Conservation (phyloP, 2,797 vertebrate species). For the Pseudocheirus occidentalis region DNA sequence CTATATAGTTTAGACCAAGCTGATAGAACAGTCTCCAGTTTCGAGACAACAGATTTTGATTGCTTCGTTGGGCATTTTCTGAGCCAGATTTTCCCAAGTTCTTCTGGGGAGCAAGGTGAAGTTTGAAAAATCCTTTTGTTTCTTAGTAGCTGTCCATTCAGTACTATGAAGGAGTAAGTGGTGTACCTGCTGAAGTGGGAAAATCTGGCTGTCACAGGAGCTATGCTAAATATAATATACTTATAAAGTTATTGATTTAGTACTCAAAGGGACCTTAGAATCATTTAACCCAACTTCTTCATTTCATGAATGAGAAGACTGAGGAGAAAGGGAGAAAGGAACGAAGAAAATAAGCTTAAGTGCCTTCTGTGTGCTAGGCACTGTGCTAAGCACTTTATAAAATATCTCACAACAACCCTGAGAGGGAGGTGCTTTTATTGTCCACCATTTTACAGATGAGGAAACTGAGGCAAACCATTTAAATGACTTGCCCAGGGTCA, state of each 20-base stretch:
- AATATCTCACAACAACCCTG: background rate
- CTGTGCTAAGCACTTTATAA: background rate
- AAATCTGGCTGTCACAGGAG: background rate
- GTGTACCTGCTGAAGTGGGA: constrained; percentile 14
- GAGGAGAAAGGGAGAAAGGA: background rate
- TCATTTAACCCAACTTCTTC: background rate
- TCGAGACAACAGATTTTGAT: background rate
- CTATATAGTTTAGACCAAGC: background rate
- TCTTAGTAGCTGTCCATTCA: background rate
- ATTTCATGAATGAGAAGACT: background rate
- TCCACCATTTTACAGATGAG: background rate
- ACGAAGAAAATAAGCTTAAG: background rate
- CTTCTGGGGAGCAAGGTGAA: background rate
- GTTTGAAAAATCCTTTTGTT: background rate
- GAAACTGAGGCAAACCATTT: background rate
- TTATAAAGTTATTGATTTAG: background rate
- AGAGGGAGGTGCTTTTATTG: background rate
- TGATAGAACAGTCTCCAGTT: background rate
- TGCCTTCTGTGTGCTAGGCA: background rate
- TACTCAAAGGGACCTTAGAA: background rate
- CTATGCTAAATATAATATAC: background rate
- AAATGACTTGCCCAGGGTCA: background rate
- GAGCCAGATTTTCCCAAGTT: background rate
- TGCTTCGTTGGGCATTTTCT: background rate
- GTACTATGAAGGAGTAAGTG: background rate